Percentiles rank a stretch among this genome's conserved stretches.
phyloP scores from a whole-genome alignment of 2,113 vertebrate genomes.

The Butorides virescens region DNA sequence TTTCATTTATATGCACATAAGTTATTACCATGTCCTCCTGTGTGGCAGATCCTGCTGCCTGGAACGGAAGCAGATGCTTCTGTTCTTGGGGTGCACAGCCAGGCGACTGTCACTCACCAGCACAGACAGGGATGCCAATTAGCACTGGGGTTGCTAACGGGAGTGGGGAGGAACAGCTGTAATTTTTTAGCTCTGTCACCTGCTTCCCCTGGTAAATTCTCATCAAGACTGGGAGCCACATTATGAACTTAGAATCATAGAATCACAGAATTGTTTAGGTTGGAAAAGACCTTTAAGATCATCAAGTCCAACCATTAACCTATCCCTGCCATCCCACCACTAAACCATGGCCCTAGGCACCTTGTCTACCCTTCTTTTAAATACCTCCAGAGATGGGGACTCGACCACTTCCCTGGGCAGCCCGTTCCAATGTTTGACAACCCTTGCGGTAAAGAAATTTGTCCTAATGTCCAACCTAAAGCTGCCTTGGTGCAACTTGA shows the following conservation, averaged over 20 bases:
- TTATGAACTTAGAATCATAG: not conserved
- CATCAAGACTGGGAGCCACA: not conserved
- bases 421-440: too few species aligned
- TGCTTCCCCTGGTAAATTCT: not conserved
- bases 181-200: not conserved
- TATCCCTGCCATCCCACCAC: too few species aligned
- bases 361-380: too few species aligned
- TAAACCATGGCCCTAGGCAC: too few species aligned
- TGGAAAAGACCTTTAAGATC: too few species aligned
- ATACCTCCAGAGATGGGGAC: too few species aligned
- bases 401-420: too few species aligned
- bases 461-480: too few species aligned
- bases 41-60: not conserved
- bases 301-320: too few species aligned
- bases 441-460: too few species aligned
- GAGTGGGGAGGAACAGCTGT: not conserved
- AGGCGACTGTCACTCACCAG: not conserved
- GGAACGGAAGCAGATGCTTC: not conserved
- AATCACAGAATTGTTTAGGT: too few species aligned
- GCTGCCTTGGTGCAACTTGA: too few species aligned
- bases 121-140: not conserved
- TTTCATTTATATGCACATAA: not conserved
- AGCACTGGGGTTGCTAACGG: not conserved
- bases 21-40: not conserved
- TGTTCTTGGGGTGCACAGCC: not conserved